Percentiles rank a stretch among this genome's conserved stretches.
These are phyloP conservation scores for Paracanthobrama guichenoti DNA, from an alignment of 2,113 vertebrate genomes.

Conservation along the genomic window DNA sequence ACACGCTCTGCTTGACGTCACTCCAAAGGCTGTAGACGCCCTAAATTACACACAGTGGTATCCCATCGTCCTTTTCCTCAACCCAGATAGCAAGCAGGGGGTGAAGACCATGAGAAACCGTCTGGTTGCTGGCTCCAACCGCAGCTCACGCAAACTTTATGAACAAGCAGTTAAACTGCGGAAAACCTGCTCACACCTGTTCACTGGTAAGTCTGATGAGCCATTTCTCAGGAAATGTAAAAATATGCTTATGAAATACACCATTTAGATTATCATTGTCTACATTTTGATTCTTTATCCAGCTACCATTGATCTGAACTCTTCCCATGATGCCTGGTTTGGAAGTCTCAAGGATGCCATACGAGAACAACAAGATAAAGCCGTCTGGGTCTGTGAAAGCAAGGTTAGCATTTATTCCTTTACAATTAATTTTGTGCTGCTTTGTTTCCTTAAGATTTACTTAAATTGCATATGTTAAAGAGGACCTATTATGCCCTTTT, in stretches of 20 bases:
- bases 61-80: conserved; percentile 94
- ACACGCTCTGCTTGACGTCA: conserved; percentile 93
- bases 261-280: background rate
- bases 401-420: conserved; percentile 77
- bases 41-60: conserved; percentile 99
- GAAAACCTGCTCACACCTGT: conserved; percentile 90
- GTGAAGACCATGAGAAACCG: conserved; percentile 93
- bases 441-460: background rate
- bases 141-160: conserved; percentile 91
- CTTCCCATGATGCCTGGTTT: conserved; percentile 91
- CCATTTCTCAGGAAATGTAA: background rate
- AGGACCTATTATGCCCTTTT: too few species aligned
- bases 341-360: conserved; percentile 91
- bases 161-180: conserved; percentile 92
- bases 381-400: conserved; percentile 97
- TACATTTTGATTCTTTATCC: conserved; percentile 24
- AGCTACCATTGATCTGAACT: conserved; percentile 89
- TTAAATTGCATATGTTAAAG: background rate
- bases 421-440: background rate
- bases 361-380: conserved; percentile 85
- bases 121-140: conserved; percentile 85
- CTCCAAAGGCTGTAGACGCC: conserved; percentile 96
- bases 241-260: too few species aligned
- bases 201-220: conserved; percentile 79
- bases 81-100: conserved; percentile 92